Evolutionary conservation across 1,140 invertebrate genomes (phyloP).

Genomic region (Plutomurus gul): DNA sequence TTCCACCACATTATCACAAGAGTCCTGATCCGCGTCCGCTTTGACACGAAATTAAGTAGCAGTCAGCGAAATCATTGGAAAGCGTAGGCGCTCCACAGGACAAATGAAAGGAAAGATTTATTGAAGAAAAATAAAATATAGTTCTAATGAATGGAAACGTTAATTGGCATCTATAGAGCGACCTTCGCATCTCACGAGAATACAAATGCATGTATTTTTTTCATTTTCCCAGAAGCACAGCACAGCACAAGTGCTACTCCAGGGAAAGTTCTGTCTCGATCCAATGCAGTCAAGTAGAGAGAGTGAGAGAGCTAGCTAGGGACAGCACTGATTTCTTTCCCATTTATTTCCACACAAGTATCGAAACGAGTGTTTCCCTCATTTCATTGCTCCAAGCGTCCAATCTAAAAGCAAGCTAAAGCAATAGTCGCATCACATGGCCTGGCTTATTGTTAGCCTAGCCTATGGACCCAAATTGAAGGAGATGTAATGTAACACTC

Average conservation of each 20-base stretch:
- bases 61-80: no score
- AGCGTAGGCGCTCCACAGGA: no score
- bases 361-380: slow-evolving; percentile 22
- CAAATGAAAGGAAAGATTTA: no score
- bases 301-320: neutral
- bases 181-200: no score
- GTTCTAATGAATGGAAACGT: no score
- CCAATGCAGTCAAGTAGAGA: no score
- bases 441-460: neutral
- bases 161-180: no score
- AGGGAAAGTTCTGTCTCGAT: no score
- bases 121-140: no score
- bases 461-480: neutral
- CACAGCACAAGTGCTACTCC: no score
- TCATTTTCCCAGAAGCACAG: no score
- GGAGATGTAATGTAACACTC: neutral
- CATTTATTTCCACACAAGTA: slow-evolving; percentile 27
- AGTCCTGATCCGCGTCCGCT: neutral
- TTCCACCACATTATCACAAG: neutral
- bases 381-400: slow-evolving; percentile 15
- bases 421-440: neutral
- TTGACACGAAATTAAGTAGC: neutral
- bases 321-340: slow-evolving; percentile 2
- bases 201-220: neutral
- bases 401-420: slow-evolving; percentile 20